Evolutionary conservation across 2,888 invertebrate genomes (phyloP), one percentile per base, ranked within the genome.

Genomic region (Campopleginae sp.): DNA sequence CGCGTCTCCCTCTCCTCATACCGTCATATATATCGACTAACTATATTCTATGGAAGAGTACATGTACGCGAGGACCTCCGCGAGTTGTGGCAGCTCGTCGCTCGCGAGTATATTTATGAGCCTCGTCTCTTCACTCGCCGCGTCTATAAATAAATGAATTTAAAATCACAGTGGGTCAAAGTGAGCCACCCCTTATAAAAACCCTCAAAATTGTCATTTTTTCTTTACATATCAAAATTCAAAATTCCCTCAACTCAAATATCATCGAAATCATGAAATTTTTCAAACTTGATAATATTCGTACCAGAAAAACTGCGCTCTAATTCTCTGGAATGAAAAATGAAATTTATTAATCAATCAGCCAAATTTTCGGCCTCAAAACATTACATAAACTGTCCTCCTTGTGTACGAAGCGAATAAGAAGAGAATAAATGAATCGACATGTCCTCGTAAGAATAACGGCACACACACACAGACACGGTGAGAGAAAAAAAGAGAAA

Each of bases 81-180:
- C 81, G 54, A 65, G 82, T 65, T 66, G 76, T 80, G 63, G 65
- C 84, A 74, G 42, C 81, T 81, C 71, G 83, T 87, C 88, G 80
- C 63, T 83, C 86, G 90, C 86, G 90, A n/a, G n/a, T n/a, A n/a
- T 91, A 91, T 91, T 91, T 91, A 91, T 90, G 91, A 91, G 91
- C 85, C 88, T 38, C 38, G 38, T 38, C 72, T 84, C 84, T 76
- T 80, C 82, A 63, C 84, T 86, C 80, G 82, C 86, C 48, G 58
- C 84, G 80, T 27, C 70, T 63, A 65, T 84, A 79, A 80, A 82
- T 78, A 38, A 19, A 66, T 72, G 42, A 44, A 27, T 74, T 19
- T 58, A 23, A 74, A 44, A 58, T 58, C 61, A 38, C 4, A 10
- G 10, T 0, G 1, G 68, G 31, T 31, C 2, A 31, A 31, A 31